These are phyloP conservation scores for Melipona beecheii DNA, from an alignment of 2,888 invertebrate genomes.

Conservation along the genomic window DNA sequence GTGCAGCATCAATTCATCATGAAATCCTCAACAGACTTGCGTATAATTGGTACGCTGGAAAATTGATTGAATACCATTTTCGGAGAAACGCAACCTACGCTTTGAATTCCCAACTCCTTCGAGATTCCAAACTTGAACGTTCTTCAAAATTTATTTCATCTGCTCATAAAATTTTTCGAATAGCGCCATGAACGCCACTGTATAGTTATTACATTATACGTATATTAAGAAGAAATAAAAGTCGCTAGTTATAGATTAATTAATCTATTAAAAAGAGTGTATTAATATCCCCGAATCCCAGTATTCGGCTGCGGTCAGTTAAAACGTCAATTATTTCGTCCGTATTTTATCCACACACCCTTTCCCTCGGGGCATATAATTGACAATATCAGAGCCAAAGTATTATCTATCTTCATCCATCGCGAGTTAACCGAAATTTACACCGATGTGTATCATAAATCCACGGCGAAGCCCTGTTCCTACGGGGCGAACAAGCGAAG, in stretches of 20 bases:
- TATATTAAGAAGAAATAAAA: no score
- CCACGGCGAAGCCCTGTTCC: not conserved
- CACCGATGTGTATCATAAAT: slow-evolving; percentile 40
- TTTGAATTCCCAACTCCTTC: no score
- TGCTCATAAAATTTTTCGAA: no score
- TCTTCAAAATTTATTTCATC: no score
- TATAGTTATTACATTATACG: no score
- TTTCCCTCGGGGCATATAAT: slow-evolving; percentile 7
- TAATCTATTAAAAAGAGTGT: no score
- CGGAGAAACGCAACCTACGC: not conserved
- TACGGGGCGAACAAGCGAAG: not conserved
- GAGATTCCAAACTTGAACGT: no score
- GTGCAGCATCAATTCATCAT: no score
- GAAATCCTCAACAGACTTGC: not conserved
- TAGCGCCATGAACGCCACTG: no score
- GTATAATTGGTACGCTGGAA: not conserved
- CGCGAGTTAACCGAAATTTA: not conserved
- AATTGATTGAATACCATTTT: not conserved
- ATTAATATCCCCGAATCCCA: not conserved
- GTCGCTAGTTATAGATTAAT: no score
- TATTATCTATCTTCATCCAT: slow-evolving; percentile 20
- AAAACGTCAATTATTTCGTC: not conserved
- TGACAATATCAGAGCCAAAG: not conserved
- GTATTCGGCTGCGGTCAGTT: not conserved
- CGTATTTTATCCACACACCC: not conserved